Percentiles rank a stretch among this genome's conserved stretches.
These are phyloP conservation scores for Drosophila pandora DNA, from an alignment of 1,140 invertebrate species.

Conservation along the genomic window DNA sequence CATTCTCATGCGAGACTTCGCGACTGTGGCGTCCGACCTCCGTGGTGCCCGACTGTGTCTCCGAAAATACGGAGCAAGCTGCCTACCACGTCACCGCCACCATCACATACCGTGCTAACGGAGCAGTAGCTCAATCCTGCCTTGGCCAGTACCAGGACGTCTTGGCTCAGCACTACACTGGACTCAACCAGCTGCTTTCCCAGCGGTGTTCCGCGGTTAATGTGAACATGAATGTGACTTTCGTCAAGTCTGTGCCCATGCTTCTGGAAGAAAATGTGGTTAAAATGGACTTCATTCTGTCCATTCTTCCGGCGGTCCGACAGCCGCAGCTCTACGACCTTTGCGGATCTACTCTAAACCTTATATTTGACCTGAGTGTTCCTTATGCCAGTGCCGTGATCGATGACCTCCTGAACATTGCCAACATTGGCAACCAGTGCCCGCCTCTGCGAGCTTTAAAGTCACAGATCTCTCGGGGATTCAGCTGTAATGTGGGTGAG, in stretches of 20 bases:
- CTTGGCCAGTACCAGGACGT: slow-evolving; percentile 94
- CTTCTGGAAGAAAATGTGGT: slow-evolving; percentile 94
- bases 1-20: slow-evolving; percentile 92
- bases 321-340: slow-evolving; percentile 96
- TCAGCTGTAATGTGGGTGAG: slow-evolving; percentile 96
- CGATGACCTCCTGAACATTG: slow-evolving; percentile 94
- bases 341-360: slow-evolving; percentile 95
- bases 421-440: slow-evolving; percentile 95
- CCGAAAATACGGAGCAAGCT: slow-evolving; percentile 96
- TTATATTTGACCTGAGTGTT: slow-evolving; percentile 97
- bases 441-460: slow-evolving; percentile 93
- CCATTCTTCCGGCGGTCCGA: slow-evolving; percentile 93
- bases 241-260: slow-evolving; percentile 90
- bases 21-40: slow-evolving; percentile 92
- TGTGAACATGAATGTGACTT: slow-evolving; percentile 97
- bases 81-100: slow-evolving; percentile 95
- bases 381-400: slow-evolving; percentile 96
- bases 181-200: slow-evolving; percentile 92
- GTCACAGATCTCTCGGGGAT: slow-evolving; percentile 94
- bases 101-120: slow-evolving; percentile 95
- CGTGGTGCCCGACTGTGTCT: slow-evolving; percentile 96
- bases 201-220: slow-evolving; percentile 97
- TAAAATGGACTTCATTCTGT: slow-evolving; percentile 93
- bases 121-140: slow-evolving; percentile 92
- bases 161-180: slow-evolving; percentile 91